Evolutionary conservation across 1,140 invertebrate genomes (phyloP).

Genomic region (Apis florea): DNA sequence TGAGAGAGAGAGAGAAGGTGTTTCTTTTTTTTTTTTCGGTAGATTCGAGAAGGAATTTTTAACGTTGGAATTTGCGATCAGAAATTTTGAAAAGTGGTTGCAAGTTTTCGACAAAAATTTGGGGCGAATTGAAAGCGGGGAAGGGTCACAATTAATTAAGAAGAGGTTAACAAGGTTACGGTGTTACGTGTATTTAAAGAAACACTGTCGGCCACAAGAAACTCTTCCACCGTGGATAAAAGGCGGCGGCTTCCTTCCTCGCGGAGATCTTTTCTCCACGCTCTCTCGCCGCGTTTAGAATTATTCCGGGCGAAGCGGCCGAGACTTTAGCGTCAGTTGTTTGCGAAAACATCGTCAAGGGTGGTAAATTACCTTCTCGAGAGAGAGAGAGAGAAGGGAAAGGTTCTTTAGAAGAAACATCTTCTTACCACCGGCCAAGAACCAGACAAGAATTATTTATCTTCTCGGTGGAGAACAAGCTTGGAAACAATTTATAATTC

Average conservation of each 20-base stretch:
- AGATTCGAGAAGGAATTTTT: too few relatives aligned
- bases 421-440: neutral
- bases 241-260: constrained; percentile 17
- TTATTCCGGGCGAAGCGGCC: constrained; percentile 15
- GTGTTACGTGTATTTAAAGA: neutral
- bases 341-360: constrained; percentile 27
- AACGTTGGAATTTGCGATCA: too few relatives aligned
- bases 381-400: neutral
- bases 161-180: neutral
- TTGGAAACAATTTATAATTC: neutral
- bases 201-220: constrained; percentile 2
- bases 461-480: neutral
- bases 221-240: constrained; percentile 17
- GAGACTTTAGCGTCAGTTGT: constrained; percentile 7
- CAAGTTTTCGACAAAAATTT: too few relatives aligned
- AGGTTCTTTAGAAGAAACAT: constrained; percentile 1
- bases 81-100: too few relatives aligned
- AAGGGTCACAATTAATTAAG: neutral
- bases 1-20: too few relatives aligned
- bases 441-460: neutral
- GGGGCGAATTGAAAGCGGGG: too few relatives aligned
- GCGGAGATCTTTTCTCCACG: constrained; percentile 11
- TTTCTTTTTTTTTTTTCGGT: too few relatives aligned
- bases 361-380: constrained; percentile 21
- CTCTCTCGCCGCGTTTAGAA: constrained; percentile 17